These are phyloP conservation scores for Valencia hispanica DNA, from an alignment of 2,797 vertebrate species.

Conservation along the genomic window DNA sequence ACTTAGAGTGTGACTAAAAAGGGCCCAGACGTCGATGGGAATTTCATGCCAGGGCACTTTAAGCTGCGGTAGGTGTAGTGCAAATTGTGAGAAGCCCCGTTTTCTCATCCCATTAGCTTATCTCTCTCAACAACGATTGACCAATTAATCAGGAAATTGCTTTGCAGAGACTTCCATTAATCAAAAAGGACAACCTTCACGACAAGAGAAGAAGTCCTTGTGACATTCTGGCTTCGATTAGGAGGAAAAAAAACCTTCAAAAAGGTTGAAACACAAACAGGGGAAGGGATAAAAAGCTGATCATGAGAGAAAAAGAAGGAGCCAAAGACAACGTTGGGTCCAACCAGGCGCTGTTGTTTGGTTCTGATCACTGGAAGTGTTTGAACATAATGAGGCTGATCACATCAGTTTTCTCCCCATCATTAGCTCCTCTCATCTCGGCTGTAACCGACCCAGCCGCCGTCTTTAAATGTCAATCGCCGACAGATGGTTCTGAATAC, in stretches of 20 bases:
- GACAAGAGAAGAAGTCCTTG: conserved; percentile 20
- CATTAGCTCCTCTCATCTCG: conserved; percentile 31
- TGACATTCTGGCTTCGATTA: conserved; percentile 33
- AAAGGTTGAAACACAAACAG: neutral
- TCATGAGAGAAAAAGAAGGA: neutral
- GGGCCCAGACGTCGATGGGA: too few relatives aligned
- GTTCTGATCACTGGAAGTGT: conserved; percentile 34
- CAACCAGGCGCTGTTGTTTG: conserved; percentile 39
- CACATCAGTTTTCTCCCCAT: conserved; percentile 7
- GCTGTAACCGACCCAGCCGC: conserved; percentile 37
- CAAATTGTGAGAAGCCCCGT: conserved; percentile 48
- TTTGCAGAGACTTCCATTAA: conserved; percentile 46
- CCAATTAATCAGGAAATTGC: conserved; percentile 57
- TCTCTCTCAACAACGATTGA: conserved; percentile 37
- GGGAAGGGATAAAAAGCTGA: neutral
- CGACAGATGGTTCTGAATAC: conserved; percentile 51
- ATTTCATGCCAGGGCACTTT: too few relatives aligned
- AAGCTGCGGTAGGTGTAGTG: conserved; percentile 13
- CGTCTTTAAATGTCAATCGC: conserved; percentile 57
- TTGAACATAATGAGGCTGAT: neutral
- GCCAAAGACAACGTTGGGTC: conserved; percentile 32
- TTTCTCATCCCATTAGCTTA: conserved; percentile 51
- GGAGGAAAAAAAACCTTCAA: neutral
- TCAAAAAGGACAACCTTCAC: conserved; percentile 43
- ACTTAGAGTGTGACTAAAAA: too few relatives aligned